phyloP scores from a whole-genome alignment of 1,140 invertebrate species.

The Brachionus manjavacas region DNA sequence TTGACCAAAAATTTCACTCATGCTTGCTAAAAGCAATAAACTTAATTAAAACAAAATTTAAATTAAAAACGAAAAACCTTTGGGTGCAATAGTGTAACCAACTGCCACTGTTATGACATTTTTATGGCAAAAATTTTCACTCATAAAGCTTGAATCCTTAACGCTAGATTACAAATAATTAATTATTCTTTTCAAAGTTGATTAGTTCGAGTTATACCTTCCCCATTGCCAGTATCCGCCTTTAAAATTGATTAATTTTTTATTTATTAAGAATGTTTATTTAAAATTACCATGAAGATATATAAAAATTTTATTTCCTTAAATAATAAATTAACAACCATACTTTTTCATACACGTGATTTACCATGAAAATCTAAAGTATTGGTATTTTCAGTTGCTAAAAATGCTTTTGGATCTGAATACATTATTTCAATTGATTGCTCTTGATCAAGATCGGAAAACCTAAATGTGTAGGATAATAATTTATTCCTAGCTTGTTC shows the following conservation, averaged over 20 bases:
- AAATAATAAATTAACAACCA: not conserved
- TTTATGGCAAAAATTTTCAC: not conserved
- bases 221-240: slow-evolving; percentile 43
- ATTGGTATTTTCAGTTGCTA: not conserved
- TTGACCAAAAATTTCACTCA: not conserved
- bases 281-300: slow-evolving; percentile 30
- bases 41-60: not conserved
- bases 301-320: slow-evolving; percentile 4
- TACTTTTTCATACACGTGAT: not conserved
- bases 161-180: not conserved
- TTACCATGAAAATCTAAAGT: not conserved
- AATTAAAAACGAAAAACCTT: not conserved
- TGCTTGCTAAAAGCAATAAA: not conserved
- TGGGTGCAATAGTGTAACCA: slow-evolving; percentile 27
- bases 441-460: not conserved
- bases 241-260: not conserved
- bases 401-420: not conserved
- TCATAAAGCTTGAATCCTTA: slow-evolving; percentile 14
- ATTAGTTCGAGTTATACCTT: not conserved
- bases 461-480: not conserved
- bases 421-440: slow-evolving; percentile 19
- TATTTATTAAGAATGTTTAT: not conserved
- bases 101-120: slow-evolving; percentile 2
- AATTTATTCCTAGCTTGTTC: not conserved
- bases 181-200: not conserved